Percentiles rank a stretch among this genome's conserved stretches.
These are phyloP conservation scores for Agrotis clavis DNA, from an alignment of 2,888 invertebrate species.

Conservation along the genomic window DNA sequence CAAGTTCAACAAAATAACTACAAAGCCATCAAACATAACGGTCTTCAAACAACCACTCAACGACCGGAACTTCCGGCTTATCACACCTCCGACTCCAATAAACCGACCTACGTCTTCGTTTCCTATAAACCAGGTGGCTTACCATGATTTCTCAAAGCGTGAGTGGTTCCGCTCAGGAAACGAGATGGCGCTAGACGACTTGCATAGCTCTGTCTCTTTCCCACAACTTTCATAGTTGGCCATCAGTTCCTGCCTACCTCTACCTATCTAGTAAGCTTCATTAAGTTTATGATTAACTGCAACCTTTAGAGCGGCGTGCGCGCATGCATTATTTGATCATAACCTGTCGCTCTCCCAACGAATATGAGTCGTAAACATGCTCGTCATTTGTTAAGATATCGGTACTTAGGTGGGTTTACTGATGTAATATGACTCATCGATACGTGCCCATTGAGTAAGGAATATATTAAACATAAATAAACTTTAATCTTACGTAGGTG, in stretches of 20 bases:
- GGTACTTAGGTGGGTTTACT: background rate
- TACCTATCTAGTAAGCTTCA: slow-evolving; percentile 11
- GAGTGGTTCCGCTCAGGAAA: too few relatives aligned
- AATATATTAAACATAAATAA: slow-evolving; percentile 6
- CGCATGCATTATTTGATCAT: slow-evolving; percentile 28
- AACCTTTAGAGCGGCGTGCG: slow-evolving; percentile 31
- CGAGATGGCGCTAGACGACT: too few relatives aligned
- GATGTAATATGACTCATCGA: background rate
- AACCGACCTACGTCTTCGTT: slow-evolving; percentile 13
- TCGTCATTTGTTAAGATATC: slow-evolving; percentile 32
- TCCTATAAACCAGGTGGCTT: slow-evolving; percentile 6
- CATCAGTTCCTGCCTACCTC: slow-evolving; percentile 25
- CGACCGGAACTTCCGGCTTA: slow-evolving; percentile 24
- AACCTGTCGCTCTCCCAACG: slow-evolving; percentile 41
- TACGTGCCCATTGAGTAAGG: background rate
- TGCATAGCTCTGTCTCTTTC: too few relatives aligned
- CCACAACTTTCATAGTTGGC: too few relatives aligned
- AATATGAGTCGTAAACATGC: slow-evolving; percentile 33
- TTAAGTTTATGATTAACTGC: slow-evolving; percentile 48
- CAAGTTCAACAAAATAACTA: background rate
- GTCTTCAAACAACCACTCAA: background rate
- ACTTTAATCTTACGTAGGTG: background rate
- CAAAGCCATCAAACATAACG: slow-evolving; percentile 6
- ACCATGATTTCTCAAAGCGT: too few relatives aligned
- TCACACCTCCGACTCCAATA: slow-evolving; percentile 6